These are phyloP conservation scores for Drosophila maculinotata DNA, from an alignment of 2,888 invertebrate species.

Conservation along the genomic window DNA sequence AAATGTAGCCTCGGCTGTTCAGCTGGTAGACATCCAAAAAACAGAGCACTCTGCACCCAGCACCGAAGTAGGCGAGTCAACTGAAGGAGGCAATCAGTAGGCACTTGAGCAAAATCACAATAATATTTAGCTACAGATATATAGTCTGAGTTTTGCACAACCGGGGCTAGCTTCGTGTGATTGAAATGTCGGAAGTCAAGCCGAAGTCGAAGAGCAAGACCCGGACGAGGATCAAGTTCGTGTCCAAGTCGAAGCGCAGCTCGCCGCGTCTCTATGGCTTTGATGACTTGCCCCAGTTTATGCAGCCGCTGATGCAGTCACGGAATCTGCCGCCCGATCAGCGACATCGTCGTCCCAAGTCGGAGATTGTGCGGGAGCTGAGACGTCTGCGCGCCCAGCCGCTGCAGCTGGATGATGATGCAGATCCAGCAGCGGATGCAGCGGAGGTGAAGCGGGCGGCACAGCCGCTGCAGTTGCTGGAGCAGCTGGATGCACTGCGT, in stretches of 20 bases:
- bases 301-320: constrained; percentile 19
- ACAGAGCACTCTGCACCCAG: not conserved
- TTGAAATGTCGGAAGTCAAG: no score
- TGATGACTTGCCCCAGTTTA: constrained; percentile 17
- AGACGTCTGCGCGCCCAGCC: constrained; percentile 19
- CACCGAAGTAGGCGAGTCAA: constrained; percentile 30
- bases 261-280: constrained; percentile 6
- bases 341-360: constrained; percentile 33
- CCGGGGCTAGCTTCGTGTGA: no score
- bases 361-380: constrained; percentile 59
- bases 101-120: no score
- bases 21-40: no score
- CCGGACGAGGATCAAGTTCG: constrained; percentile 2
- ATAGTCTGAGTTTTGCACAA: no score
- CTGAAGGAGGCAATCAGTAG: no score
- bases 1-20: no score
- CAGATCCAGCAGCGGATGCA: not conserved
- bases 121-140: no score
- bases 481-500: constrained; percentile 50
- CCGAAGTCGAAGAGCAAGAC: constrained; percentile 10
- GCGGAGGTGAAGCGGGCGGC: not conserved
- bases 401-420: constrained; percentile 19
- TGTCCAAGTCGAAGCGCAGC: constrained; percentile 15
- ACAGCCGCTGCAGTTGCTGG: constrained; percentile 14
- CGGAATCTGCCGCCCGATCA: not conserved